A percentile compares a stretch with the other conserved stretches of the same genome.
Conservation (phyloP, 1,140 invertebrate genomes). For the Listronotus oregonensis region DNA sequence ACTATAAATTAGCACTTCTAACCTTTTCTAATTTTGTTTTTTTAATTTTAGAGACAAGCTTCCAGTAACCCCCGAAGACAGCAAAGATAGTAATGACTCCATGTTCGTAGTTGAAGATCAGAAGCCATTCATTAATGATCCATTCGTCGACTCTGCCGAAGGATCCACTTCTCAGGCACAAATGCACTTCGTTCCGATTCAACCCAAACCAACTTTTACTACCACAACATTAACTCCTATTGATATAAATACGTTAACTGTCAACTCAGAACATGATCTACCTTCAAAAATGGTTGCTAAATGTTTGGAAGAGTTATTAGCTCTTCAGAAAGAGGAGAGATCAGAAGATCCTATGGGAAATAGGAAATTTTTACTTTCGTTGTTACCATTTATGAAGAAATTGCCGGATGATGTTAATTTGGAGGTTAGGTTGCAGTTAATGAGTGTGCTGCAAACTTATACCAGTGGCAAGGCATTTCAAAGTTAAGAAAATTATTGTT, state of each 20-base stretch:
- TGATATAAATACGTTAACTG: constrained; percentile 9
- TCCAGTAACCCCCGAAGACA: not conserved
- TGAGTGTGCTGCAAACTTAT: constrained; percentile 45
- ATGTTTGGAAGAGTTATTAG: constrained; percentile 36
- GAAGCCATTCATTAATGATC: constrained; percentile 12
- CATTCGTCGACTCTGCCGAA: not conserved
- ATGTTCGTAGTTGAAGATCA: constrained; percentile 1
- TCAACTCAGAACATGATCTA: not conserved
- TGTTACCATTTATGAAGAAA: constrained; percentile 45
- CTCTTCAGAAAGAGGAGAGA: constrained; percentile 40
- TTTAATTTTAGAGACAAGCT: not conserved
- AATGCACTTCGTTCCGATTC: constrained; percentile 34
- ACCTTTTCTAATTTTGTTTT: not conserved
- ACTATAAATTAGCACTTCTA: too few species aligned
- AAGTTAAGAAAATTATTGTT: not conserved
- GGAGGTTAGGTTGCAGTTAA: constrained; percentile 45
- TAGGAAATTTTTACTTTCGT: constrained; percentile 43
- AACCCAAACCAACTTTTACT: constrained; percentile 21
- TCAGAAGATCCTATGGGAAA: constrained; percentile 45
- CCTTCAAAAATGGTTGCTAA: constrained; percentile 26
- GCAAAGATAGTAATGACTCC: constrained; percentile 22
- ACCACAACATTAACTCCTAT: constrained; percentile 7
- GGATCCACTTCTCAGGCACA: constrained; percentile 9
- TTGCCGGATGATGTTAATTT: constrained; percentile 47
- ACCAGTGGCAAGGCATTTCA: constrained; percentile 21